Conservation (phyloP, 1,140 invertebrate species). For the Schlechtendalia chinensis region DNA sequence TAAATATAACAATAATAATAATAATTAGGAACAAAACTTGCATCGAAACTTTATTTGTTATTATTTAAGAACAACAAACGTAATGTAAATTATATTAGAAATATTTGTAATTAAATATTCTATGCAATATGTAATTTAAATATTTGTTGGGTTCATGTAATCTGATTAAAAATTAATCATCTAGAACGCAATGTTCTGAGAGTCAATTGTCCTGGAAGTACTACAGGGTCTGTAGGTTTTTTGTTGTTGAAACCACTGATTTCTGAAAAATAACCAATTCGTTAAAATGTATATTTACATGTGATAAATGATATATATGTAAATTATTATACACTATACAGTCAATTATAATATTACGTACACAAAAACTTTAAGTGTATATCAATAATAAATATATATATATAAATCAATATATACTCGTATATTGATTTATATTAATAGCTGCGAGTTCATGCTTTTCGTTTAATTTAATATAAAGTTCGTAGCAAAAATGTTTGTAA, state of each 20-base stretch:
- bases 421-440: neutral
- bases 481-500: too few relatives aligned
- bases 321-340: neutral
- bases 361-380: neutral
- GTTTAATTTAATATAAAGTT: too few relatives aligned
- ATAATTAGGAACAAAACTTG: too few relatives aligned
- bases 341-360: neutral
- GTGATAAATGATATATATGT: too few relatives aligned
- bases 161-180: neutral
- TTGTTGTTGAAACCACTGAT: constrained; percentile 1
- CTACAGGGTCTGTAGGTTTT: neutral
- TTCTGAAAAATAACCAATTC: neutral
- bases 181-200: neutral
- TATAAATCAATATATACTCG: neutral
- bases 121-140: too few relatives aligned
- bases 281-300: neutral
- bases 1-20: too few relatives aligned
- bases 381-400: neutral
- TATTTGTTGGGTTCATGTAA: neutral
- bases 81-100: too few relatives aligned
- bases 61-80: too few relatives aligned
- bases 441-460: too few relatives aligned
- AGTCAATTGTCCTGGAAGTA: neutral
- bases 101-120: too few relatives aligned
- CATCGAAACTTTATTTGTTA: too few relatives aligned